Conservation (phyloP, 2,797 vertebrate species). For the Luscinia luscinia region DNA sequence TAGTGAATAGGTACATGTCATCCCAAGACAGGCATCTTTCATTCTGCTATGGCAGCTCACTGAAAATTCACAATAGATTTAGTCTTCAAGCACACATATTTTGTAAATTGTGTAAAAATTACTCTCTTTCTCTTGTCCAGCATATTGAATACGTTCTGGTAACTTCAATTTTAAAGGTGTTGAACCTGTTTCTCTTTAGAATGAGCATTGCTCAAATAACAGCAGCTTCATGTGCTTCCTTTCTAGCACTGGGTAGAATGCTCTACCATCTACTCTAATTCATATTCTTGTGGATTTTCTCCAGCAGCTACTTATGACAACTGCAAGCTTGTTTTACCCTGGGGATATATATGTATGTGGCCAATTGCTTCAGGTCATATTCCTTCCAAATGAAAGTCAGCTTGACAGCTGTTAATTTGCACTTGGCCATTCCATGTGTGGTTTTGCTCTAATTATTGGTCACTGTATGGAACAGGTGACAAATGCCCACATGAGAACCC, state of each 20-base stretch:
- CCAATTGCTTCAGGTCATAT: slow-evolving; percentile 30
- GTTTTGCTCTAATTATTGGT: slow-evolving; percentile 42
- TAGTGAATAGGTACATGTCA: neutral
- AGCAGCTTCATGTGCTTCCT: neutral
- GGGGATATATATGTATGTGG: slow-evolving; percentile 7
- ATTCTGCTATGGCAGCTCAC: neutral
- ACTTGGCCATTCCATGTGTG: slow-evolving; percentile 1
- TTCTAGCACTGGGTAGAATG: neutral
- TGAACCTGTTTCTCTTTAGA: slow-evolving; percentile 18
- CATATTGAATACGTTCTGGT: neutral
- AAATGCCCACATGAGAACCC: slow-evolving; percentile 33
- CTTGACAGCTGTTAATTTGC: slow-evolving; percentile 47
- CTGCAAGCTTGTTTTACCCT: slow-evolving; percentile 11
- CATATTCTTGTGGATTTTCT: slow-evolving; percentile 28
- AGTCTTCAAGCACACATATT: neutral
- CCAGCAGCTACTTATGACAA: neutral
- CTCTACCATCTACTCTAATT: neutral
- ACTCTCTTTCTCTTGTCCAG: neutral
- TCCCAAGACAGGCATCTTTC: neutral
- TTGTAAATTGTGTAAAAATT: neutral
- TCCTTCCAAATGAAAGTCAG: slow-evolving; percentile 37
- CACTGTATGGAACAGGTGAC: slow-evolving; percentile 43
- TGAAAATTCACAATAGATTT: neutral
- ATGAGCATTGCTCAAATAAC: slow-evolving; percentile 1
- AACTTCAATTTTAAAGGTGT: slow-evolving; percentile 10